Evolutionary conservation across 2,888 invertebrate genomes (phyloP), one percentile per base, ranked within the genome.

Genomic region (Ennomos fuscantarius): DNA sequence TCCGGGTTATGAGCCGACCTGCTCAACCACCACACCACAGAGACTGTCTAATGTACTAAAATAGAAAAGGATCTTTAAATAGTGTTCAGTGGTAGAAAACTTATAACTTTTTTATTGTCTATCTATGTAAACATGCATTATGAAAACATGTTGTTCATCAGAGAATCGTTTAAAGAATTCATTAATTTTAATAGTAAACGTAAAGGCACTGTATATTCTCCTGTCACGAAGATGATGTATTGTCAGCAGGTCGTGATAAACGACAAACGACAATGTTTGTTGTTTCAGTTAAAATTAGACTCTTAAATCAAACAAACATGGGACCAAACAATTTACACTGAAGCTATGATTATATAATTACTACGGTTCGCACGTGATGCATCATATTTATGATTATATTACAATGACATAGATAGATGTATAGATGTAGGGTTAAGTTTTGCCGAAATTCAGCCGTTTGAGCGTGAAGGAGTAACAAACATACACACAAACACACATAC

Each of bases 231-330:
- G 44, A 36, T 12, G 34, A 54, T 15, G 9, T 42, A 47, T 47
- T 46, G 45, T 46, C 48, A 61, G 61, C 60, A 54, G 40, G 33
- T 60, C 62, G 64, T 62, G 69, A 70, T 66, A 54, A 60, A 55
- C 46, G 49, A 34, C 54, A 53, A 15, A 52, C 24, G 56, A 52
- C 63, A 60, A 49, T 40, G 39, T 36, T 63, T 62, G 61, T 65
- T 62, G 39, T 55, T 65, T 58, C 43, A 50, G 47, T 10, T 65
- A 68, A 66, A 69, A 69, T 69, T 65, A 69, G 65, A 68, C n/a
- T 34, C 47, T 58, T 8, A 45, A 42, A 44, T 12, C 52, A 64
- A 62, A 64, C 56, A 65, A 55, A 51, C 54, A 57, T 8, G 41
- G 11, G 39, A 47, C 36, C 35, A 60, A 57, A 54, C 45, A 59